Evolutionary conservation across 2,113 vertebrate species (phyloP).

Genomic region (Myocastor coypus): DNA sequence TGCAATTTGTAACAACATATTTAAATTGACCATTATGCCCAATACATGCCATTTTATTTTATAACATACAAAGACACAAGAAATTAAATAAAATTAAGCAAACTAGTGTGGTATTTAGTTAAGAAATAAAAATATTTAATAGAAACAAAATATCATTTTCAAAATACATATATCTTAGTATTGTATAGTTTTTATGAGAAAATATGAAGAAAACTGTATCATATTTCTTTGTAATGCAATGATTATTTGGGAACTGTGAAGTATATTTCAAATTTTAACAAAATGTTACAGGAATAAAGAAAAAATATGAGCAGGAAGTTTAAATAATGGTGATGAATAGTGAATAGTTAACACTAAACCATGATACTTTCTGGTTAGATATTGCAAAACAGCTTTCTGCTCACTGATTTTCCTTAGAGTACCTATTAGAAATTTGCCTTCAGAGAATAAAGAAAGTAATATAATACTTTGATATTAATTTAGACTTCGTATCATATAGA

Average conservation of each 20-base stretch:
- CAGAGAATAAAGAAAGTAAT: neutral
- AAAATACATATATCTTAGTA: neutral
- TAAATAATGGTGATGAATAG: neutral
- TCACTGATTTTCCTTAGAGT: neutral
- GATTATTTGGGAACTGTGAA: neutral
- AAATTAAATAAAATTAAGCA: neutral
- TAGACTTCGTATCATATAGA: neutral
- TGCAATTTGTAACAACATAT: neutral
- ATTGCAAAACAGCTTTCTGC: neutral
- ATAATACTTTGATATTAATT: neutral
- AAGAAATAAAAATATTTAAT: neutral
- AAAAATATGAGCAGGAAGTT: neutral
- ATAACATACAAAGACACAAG: neutral
- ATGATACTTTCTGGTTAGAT: neutral
- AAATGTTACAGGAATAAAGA: neutral
- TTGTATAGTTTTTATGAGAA: neutral
- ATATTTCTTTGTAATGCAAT: slow-evolving; percentile 7
- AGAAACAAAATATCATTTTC: neutral
- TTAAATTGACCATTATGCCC: neutral
- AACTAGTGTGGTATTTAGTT: neutral
- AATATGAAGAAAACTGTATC: neutral
- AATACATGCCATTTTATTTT: neutral
- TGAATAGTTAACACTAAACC: neutral
- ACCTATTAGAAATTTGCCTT: neutral
- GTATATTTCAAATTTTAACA: neutral